Percentiles rank a stretch among this genome's conserved stretches.
phyloP scores from a whole-genome alignment of 2,888 invertebrate genomes.

The Carpatolechia fugitivella region DNA sequence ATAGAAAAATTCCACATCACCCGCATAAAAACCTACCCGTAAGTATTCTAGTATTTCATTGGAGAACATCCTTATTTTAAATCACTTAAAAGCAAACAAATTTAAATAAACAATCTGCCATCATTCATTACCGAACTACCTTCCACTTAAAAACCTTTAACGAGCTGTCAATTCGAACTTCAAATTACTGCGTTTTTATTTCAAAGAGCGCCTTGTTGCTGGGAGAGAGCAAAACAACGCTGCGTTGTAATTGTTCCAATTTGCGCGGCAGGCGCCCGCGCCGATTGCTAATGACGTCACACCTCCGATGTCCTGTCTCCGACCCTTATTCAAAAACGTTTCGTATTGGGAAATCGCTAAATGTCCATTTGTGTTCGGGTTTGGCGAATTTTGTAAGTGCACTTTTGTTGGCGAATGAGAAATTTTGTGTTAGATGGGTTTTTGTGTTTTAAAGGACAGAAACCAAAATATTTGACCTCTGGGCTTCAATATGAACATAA shows the following conservation, averaged over 20 bases:
- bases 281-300: slow-evolving; percentile 65
- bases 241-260: slow-evolving; percentile 66
- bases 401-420: not conserved
- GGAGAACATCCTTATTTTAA: too few relatives aligned
- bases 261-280: slow-evolving; percentile 52
- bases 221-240: slow-evolving; percentile 56
- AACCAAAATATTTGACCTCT: too few relatives aligned
- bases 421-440: too few relatives aligned
- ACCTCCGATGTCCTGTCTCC: slow-evolving; percentile 39
- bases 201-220: slow-evolving; percentile 25
- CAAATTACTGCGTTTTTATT: slow-evolving; percentile 33
- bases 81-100: too few relatives aligned
- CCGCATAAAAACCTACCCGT: too few relatives aligned
- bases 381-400: too few relatives aligned
- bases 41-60: too few relatives aligned
- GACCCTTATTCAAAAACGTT: slow-evolving; percentile 21
- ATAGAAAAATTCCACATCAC: too few relatives aligned
- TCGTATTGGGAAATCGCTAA: not conserved
- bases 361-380: slow-evolving; percentile 19
- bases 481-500: too few relatives aligned
- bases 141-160: slow-evolving; percentile 5
- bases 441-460: too few relatives aligned
- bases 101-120: too few relatives aligned
- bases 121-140: not conserved
- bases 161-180: slow-evolving; percentile 9